Base-by-base conservation (phyloP, 2,797 vertebrate species). In the Chrysolophus pictus region DNA sequence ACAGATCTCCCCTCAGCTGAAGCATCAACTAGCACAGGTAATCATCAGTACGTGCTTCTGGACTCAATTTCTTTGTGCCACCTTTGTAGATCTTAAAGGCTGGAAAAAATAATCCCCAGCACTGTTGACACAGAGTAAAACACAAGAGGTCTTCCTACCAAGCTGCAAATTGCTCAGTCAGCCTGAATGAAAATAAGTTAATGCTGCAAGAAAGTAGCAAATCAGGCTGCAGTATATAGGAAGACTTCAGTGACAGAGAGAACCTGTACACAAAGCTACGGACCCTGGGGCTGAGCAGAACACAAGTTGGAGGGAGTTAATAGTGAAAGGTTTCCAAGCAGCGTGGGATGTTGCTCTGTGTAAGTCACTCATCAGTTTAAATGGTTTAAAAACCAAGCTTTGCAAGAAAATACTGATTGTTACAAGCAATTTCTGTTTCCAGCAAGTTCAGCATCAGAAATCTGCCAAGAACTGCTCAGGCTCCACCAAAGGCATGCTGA, bases 141-240 rank as follows among this genome's bases (percentile, higher is more conserved):
- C 26, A 31, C 39, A 46, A 13, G 5, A 65, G 8, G 23, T 14
- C 12, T n/a, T 89, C 53, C 47, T 49, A 44, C 11, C 31, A 26
- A 37, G 23, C 0, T n/a, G 29, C 22, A 58, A 53, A 42, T 17
- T 42, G 16, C 51, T 39, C 1, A 16, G 10, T 4, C 41, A 79
- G 46, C 10, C 47, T 17, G 28, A 47, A 67, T 47, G 33, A 23
- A 18, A 67, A 39, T 29, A 7, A 55, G 47, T 21, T 70, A 1
- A 7, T 59, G 67, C 58, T 26, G 26, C 35, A 44, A 19, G n/a
- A 49, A 5, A 49, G 37, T 5, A 42, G 21, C 28, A 15, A 1
- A 1, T 26, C 10, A 56, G 64, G 23, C 5, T 3, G 0, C 0
- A 10, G 28, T 4, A 4, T 1, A 47, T 49, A 4, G 8, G 41